Evolutionary conservation across 2,797 vertebrate genomes (phyloP), one percentile per base, ranked within the genome.

Genomic region (Notolepis coatsorum): DNA sequence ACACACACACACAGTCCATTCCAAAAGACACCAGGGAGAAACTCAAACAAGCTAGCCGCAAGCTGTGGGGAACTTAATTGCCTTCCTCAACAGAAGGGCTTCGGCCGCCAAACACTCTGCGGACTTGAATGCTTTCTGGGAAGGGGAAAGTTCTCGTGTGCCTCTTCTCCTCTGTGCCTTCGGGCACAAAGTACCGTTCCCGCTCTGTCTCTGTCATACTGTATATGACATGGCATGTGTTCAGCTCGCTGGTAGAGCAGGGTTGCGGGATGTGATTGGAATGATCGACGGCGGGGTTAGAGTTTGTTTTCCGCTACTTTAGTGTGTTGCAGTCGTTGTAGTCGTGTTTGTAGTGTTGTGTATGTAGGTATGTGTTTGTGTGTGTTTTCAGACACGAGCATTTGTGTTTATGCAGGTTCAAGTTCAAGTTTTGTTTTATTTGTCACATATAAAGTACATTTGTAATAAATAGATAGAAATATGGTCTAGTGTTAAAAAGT

Each of bases 31-130:
- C 57, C 62, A 61, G 71, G 74, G 83, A 81, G 61, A 23, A 45
- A 47, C 60, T 70, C 53, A 66, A 74, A 76, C 72, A 64, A 65
- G 68, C 71, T 50, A 35, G 61, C 77, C 76, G 50, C 68, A 74
- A 71, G 70, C 77, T 79, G 79, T 13, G 49, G 70, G 24, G 57
- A 42, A 77, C 68, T 71, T 84, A 86, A 87, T 85, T 84, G 76
- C 67, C 82, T 87, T 84, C 80, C 77, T 75, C 61, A 67, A 68
- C 65, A 67, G 61, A 75, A 68, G 65, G 68, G 58, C 48, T 66
- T 75, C 62, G 66, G 57, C 68, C 68, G 50, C 52, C 60, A 56
- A 80, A 77, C 61, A 49, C 78, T 77, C 55, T 2, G 59, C 33
- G 41, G 72, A 78, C 75, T 72, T 76, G 66, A 79, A 83, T 61